Base-by-base conservation (phyloP, 2,113 vertebrate species). In the Corynorhinus townsendii region DNA sequence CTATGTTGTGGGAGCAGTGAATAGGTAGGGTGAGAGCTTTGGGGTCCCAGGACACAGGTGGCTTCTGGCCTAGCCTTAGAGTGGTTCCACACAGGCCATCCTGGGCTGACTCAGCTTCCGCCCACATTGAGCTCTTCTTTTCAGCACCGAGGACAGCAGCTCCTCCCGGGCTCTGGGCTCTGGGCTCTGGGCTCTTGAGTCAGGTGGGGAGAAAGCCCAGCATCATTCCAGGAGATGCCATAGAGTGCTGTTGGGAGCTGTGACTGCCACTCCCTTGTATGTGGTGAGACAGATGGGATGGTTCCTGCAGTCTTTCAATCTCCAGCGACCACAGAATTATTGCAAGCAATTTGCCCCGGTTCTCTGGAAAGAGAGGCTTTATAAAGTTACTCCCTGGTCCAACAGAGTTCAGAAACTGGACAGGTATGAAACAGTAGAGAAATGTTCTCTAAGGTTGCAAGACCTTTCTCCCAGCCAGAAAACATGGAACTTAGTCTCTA, bases 91-190 rank as follows among this genome's bases (percentile, higher is more conserved):
- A 38, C 1, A 14, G 71, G 28, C 72, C 59, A n/a, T 47, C 30
- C 28, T 52, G 22, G 64, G 28, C 72, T 35, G 40, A 69, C 71
- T 26, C 7, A 75, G 64, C 19, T 40, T 2, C 59, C 80, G 38
- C 26, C 15, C 11, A 85, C 62, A 66, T 3, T 20, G 11, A 85
- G 17, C 52, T 64, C 8, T 33, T 66, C 3, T 35, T 73, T 96
- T 96, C 94, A 96, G 96, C 68, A 97, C 96, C 96, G 83, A 59
- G 94, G 96, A 96, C 79, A 97, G 96, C 19, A 9, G 3, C 75
- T 26, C 14, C 40, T 68, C 43, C 20, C 49, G 14, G 54, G 66
- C 68, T 52, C 47, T 26, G 52, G 40, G 20, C 22, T 82, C 19
- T 86, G 14, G 54, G 66, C 68, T 52, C 47, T 26, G 52, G 40